Evolutionary conservation across 2,888 invertebrate species (phyloP).

Genomic region (Agonopterix heracliana): DNA sequence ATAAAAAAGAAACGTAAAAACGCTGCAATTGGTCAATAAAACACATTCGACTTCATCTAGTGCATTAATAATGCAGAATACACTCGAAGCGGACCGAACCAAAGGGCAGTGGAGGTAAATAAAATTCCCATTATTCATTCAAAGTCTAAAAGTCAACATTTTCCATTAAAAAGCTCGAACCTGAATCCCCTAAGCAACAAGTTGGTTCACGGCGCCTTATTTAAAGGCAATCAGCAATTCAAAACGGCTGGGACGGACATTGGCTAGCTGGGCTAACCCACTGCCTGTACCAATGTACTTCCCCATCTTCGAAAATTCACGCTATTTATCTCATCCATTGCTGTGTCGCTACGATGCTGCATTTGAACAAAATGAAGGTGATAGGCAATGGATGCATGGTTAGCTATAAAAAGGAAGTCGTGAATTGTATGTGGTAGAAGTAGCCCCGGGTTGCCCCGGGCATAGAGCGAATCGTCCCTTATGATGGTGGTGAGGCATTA

Average conservation of each 20-base stretch:
- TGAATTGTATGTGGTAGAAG: neutral
- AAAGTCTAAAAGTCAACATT: constrained; percentile 38
- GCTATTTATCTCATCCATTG: neutral
- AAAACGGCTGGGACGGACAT: constrained; percentile 33
- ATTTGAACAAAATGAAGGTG: no score
- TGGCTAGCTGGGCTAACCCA: constrained; percentile 18
- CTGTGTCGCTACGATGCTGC: no score
- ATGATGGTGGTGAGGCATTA: constrained; percentile 27
- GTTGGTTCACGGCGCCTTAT: constrained; percentile 33
- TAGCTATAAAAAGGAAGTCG: no score
- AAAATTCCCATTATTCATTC: constrained; percentile 32
- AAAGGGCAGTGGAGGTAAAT: constrained; percentile 13
- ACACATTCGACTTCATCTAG: neutral
- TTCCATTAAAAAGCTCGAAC: constrained; percentile 36
- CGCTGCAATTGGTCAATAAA: neutral
- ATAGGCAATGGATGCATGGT: no score
- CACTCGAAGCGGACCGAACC: neutral
- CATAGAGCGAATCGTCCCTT: constrained; percentile 13
- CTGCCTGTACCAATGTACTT: neutral
- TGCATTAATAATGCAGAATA: constrained; percentile 1
- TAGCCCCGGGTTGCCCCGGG: constrained; percentile 5
- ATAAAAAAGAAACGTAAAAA: no score
- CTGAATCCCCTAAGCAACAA: constrained; percentile 38
- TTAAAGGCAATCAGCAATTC: constrained; percentile 45
- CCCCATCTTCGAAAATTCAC: neutral